Evolutionary conservation across 2,113 vertebrate genomes (phyloP).

Genomic region (Myrmecobius fasciatus): DNA sequence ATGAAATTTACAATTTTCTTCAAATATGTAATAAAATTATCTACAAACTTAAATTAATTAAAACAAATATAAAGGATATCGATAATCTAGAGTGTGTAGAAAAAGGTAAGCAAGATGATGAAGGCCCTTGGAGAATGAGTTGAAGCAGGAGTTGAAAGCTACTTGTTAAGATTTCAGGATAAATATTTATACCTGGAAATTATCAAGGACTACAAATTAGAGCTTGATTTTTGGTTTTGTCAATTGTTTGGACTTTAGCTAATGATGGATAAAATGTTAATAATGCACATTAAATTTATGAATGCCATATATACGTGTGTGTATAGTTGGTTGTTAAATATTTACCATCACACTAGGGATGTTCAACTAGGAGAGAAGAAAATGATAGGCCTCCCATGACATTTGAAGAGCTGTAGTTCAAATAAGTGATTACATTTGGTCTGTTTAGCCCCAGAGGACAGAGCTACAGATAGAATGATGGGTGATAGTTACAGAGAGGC

Average conservation of each 20-base stretch:
- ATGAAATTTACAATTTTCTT: too few relatives aligned
- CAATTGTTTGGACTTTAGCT: background rate
- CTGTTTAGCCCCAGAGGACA: background rate
- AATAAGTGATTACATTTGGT: background rate
- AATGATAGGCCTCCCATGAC: background rate
- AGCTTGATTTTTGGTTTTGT: background rate
- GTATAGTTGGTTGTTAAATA: background rate
- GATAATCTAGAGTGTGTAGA: background rate
- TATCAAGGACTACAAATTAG: background rate
- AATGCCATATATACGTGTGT: too few relatives aligned
- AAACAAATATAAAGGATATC: background rate
- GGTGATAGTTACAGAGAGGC: background rate
- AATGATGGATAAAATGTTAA: background rate
- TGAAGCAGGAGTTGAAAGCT: background rate
- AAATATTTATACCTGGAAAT: background rate
- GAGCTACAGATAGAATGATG: background rate
- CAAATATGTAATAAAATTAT: too few relatives aligned
- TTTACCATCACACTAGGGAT: background rate
- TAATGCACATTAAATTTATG: background rate
- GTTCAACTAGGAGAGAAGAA: background rate
- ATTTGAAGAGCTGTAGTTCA: background rate
- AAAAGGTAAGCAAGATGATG: background rate
- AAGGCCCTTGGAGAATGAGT: background rate
- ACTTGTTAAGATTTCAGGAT: background rate
- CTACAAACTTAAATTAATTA: too few relatives aligned